These are phyloP conservation scores for Magallana ariakensis DNA, from an alignment of 1,140 invertebrate genomes.

Conservation along the genomic window DNA sequence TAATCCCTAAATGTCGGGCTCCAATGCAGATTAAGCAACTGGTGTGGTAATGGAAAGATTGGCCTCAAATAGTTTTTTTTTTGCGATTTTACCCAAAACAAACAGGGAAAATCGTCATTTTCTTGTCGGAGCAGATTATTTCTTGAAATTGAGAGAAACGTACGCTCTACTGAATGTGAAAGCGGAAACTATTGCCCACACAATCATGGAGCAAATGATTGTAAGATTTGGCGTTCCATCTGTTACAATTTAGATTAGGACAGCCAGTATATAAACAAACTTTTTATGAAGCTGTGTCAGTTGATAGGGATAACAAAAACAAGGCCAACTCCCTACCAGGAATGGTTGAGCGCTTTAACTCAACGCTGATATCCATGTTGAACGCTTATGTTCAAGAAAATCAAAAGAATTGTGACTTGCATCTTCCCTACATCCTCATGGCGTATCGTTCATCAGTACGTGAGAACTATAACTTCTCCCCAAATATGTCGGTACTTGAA, in stretches of 20 bases:
- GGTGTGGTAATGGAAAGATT: slow-evolving; percentile 25
- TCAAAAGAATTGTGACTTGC: too few relatives aligned
- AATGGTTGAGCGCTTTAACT: slow-evolving; percentile 58
- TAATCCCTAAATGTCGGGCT: neutral
- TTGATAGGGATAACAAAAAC: slow-evolving; percentile 56
- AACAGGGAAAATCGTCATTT: neutral
- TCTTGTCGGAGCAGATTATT: slow-evolving; percentile 27
- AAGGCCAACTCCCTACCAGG: slow-evolving; percentile 60
- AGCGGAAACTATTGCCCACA: neutral
- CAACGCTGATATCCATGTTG: slow-evolving; percentile 48
- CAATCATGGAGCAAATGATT: slow-evolving; percentile 58
- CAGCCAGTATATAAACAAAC: slow-evolving; percentile 44
- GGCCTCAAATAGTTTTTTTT: slow-evolving; percentile 19
- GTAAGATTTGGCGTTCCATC: slow-evolving; percentile 50
- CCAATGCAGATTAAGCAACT: slow-evolving; percentile 11
- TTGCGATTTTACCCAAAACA: slow-evolving; percentile 37
- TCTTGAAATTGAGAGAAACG: neutral
- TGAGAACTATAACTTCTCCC: slow-evolving; percentile 42
- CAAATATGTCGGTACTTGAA: slow-evolving; percentile 59
- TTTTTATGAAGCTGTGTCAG: slow-evolving; percentile 50
- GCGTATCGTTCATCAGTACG: slow-evolving; percentile 52
- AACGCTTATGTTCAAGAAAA: slow-evolving; percentile 6
- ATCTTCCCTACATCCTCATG: slow-evolving; percentile 49
- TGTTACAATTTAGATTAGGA: slow-evolving; percentile 49
- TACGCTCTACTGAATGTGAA: neutral